These are phyloP conservation scores for Papilio elwesi DNA, from an alignment of 2,888 invertebrate species.

Conservation along the genomic window DNA sequence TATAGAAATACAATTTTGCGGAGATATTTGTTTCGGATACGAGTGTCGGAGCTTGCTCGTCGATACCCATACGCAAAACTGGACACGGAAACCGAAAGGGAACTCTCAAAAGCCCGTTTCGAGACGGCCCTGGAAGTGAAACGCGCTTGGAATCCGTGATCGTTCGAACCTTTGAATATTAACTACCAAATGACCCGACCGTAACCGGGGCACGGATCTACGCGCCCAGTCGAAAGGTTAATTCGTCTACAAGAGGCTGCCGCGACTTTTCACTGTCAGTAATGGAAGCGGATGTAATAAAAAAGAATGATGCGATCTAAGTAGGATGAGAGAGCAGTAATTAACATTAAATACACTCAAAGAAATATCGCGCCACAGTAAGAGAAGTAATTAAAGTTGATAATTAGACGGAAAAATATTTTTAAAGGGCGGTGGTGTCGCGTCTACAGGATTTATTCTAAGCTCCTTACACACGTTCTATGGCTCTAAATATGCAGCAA, in stretches of 20 bases:
- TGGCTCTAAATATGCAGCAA: too few species aligned
- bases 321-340: slow-evolving; percentile 32
- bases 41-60: slow-evolving; percentile 36
- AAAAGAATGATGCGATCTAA: slow-evolving; percentile 36
- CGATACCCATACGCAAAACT: slow-evolving; percentile 51
- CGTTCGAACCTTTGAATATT: slow-evolving; percentile 80
- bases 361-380: slow-evolving; percentile 54
- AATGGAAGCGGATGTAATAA: slow-evolving; percentile 44
- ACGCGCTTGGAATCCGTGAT: slow-evolving; percentile 77
- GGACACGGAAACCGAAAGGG: slow-evolving; percentile 62
- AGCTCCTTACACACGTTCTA: neutral
- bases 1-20: slow-evolving; percentile 20
- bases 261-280: slow-evolving; percentile 49
- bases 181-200: slow-evolving; percentile 77
- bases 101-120: slow-evolving; percentile 58
- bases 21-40: slow-evolving; percentile 41
- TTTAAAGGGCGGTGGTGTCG: slow-evolving; percentile 41
- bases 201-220: slow-evolving; percentile 70
- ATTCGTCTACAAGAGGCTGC: slow-evolving; percentile 65
- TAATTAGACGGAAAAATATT: slow-evolving; percentile 57
- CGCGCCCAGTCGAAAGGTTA: slow-evolving; percentile 67
- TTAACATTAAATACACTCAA: slow-evolving; percentile 48
- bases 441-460: neutral
- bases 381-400: slow-evolving; percentile 61
- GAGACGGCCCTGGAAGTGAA: slow-evolving; percentile 58